Evolutionary conservation across 2,888 invertebrate genomes (phyloP), one percentile per base, ranked within the genome.

Genomic region (Phania funesta): DNA sequence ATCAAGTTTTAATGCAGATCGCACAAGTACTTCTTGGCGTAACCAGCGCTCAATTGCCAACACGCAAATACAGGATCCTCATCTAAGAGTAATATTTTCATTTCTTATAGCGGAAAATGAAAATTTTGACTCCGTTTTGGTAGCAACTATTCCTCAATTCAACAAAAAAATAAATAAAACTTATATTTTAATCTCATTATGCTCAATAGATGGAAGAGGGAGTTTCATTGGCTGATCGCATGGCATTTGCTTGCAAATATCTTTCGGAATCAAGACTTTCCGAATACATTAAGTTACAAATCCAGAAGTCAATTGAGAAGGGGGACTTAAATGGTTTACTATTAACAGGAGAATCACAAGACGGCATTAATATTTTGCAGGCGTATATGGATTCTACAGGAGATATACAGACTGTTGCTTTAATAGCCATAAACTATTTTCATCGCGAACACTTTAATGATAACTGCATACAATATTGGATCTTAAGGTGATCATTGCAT

Each of bases 201-300:
- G 6, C 32, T 22, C 50, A 24, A 62, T 89, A 97, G 95, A 94
- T 94, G 87, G 98, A 98, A 91, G 93, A 93, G 48, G 96, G 94
- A 54, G 94, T 98, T 92, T 94, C 95, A 0, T 94, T 98, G 8
- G 95, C 95, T 85, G 98, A 98, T 91, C 93, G 96, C 86, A 94
- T 98, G 65, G 97, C 97, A n/a, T 97, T 98, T 92, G 97, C 97
- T 20, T 95, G 96, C 88, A 94, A 95, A 88, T 98, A 95, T 92
- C 92, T 98, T 26, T 93, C 96, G 0, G 98, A 98, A 91, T 92
- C 92, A 18, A 94, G 95, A 91, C 92, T 98, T 83, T 92, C 93
- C 76, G 96, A 96, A 50, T 98, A 95, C 91, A 92, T 98, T 62
- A 94, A 94, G 83, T 93, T 92, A 84, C 93, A 96, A 68, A 93